A percentile compares a stretch with the other conserved stretches of the same genome.
phyloP scores from a whole-genome alignment of 2,797 vertebrate genomes.

The Pseudomugil gertrudae region DNA sequence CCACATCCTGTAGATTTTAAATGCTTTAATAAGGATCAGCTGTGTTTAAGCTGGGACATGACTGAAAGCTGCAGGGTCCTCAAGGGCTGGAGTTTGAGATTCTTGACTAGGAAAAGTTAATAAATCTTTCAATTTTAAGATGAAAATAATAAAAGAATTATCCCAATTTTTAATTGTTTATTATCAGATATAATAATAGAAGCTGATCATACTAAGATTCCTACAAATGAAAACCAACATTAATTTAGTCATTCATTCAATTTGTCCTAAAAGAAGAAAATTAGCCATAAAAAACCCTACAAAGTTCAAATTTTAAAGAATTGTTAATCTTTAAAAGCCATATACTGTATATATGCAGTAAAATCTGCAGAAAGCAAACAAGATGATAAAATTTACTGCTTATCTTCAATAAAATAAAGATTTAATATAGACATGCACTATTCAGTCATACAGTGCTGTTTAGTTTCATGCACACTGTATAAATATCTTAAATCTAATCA shows the following conservation, averaged over 20 bases:
- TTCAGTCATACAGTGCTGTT: neutral
- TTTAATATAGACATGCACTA: neutral
- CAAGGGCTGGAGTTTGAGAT: neutral
- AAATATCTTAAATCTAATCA: constrained; percentile 40
- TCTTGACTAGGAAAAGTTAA: neutral
- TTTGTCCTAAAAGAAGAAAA: neutral
- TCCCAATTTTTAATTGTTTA: neutral
- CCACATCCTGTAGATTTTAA: too few relatives aligned
- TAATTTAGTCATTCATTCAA: neutral
- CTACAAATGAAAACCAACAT: neutral
- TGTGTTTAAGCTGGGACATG: too few relatives aligned
- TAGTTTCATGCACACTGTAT: constrained; percentile 36
- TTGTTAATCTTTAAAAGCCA: neutral
- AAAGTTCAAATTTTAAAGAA: too few relatives aligned
- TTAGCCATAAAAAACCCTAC: neutral
- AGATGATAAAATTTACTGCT: constrained; percentile 1
- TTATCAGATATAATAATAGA: neutral
- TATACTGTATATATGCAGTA: neutral
- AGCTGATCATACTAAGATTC: neutral
- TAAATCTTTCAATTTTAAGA: neutral
- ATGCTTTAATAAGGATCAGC: too few relatives aligned
- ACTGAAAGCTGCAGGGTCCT: too few relatives aligned
- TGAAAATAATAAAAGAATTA: neutral
- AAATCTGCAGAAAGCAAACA: neutral
- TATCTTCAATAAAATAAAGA: neutral